These are phyloP conservation scores for Tetranychus piercei DNA, from an alignment of 2,888 invertebrate species.

Conservation along the genomic window DNA sequence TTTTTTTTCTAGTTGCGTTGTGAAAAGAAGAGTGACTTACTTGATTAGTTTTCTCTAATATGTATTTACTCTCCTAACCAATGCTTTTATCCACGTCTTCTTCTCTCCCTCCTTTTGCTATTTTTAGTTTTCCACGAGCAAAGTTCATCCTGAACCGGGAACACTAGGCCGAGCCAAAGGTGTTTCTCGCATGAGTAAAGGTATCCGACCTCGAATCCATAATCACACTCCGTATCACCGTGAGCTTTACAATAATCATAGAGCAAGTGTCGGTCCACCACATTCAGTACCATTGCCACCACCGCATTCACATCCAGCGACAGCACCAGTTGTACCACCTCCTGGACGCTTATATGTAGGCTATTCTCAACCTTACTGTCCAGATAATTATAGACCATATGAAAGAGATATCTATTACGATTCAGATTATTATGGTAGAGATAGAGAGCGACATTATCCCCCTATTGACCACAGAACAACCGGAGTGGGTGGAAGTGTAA, in stretches of 20 bases:
- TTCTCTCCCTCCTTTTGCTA: background rate
- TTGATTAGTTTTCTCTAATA: background rate
- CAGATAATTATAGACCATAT: background rate
- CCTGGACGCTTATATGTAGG: background rate
- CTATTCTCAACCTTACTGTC: background rate
- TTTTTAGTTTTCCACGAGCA: conserved; percentile 11
- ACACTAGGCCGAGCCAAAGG: conserved; percentile 9
- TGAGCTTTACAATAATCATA: background rate
- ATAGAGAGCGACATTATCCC: background rate
- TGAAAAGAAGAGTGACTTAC: background rate
- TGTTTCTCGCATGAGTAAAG: background rate
- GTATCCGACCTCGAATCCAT: background rate
- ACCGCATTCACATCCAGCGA: background rate
- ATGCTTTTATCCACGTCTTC: background rate
- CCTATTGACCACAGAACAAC: background rate
- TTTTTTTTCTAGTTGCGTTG: background rate
- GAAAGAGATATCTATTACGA: background rate
- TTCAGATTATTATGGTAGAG: background rate
- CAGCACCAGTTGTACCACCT: background rate
- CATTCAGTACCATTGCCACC: background rate
- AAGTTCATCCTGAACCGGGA: conserved; percentile 12
- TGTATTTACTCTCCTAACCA: background rate
- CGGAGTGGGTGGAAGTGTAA: background rate
- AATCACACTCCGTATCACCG: background rate
- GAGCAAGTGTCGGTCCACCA: background rate